Percentiles rank a stretch among this genome's conserved stretches.
Conservation (phyloP, 2,797 vertebrate genomes). For the Valencia hispanica region DNA sequence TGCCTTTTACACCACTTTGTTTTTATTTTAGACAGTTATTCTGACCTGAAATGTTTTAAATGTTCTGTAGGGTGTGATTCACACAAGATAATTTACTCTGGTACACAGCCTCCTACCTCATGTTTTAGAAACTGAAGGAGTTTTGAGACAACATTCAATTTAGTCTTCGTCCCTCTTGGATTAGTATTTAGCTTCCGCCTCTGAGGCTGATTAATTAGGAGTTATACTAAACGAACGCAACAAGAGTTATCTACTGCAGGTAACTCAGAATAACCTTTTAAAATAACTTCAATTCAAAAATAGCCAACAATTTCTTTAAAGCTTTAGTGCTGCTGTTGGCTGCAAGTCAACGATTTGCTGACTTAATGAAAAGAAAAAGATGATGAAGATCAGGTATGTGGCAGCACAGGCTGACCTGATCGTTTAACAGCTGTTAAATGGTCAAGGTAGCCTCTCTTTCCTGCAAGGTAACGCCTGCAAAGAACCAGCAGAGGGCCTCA, state of each 20-base stretch:
- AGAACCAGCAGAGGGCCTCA: slow-evolving; percentile 51
- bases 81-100: neutral
- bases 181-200: neutral
- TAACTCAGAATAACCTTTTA: neutral
- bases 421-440: neutral
- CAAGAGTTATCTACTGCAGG: neutral
- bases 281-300: neutral
- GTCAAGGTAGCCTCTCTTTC: neutral
- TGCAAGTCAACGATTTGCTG: neutral
- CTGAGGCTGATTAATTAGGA: neutral
- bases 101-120: neutral
- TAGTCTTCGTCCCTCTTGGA: neutral
- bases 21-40: neutral
- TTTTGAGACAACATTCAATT: neutral
- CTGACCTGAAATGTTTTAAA: neutral
- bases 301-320: too few relatives aligned
- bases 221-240: neutral
- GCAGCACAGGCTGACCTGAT: neutral
- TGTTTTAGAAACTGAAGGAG: neutral
- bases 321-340: too few relatives aligned
- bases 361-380: neutral
- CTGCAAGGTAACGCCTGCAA: slow-evolving; percentile 37
- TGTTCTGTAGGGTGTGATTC: neutral
- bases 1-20: neutral
- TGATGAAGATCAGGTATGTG: neutral